A percentile compares a stretch with the other conserved stretches of the same genome.
phyloP scores from a whole-genome alignment of 2,113 vertebrate genomes.

The Hepsetus odoe region DNA sequence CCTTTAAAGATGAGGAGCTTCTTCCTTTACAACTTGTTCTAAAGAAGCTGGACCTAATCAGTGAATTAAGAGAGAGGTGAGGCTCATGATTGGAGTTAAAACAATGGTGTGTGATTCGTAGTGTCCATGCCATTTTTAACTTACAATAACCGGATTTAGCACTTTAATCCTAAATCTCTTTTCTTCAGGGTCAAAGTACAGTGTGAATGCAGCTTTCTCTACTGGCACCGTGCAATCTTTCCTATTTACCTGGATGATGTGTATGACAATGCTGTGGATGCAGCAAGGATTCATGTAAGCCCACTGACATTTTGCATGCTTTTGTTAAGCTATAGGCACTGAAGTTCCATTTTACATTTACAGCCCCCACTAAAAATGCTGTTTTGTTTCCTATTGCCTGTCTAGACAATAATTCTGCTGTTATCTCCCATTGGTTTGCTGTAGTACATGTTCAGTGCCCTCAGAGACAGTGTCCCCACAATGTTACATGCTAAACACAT shows the following conservation, averaged over 20 bases:
- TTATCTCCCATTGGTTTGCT: slow-evolving; percentile 3
- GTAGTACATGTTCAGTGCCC: slow-evolving; percentile 97
- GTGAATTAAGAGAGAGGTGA: slow-evolving; percentile 89
- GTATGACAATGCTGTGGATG: slow-evolving; percentile 93
- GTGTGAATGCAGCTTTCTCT: slow-evolving; percentile 95
- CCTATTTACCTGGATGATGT: slow-evolving; percentile 99
- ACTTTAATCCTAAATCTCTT: slow-evolving; percentile 45
- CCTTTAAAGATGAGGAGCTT: slow-evolving; percentile 96
- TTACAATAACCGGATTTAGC: neutral
- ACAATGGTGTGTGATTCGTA: neutral
- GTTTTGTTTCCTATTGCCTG: neutral
- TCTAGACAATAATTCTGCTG: neutral
- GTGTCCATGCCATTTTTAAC: neutral
- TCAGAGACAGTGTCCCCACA: slow-evolving; percentile 90
- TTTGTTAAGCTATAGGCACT: neutral
- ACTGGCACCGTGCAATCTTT: slow-evolving; percentile 96
- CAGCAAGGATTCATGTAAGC: slow-evolving; percentile 92
- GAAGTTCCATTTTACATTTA: neutral
- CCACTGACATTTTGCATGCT: neutral
- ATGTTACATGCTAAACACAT: slow-evolving; percentile 93
- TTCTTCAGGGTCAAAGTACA: slow-evolving; percentile 83
- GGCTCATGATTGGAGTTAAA: neutral
- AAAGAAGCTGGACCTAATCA: slow-evolving; percentile 96
- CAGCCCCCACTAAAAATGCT: neutral
- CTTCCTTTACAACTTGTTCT: slow-evolving; percentile 89